Evolutionary conservation across 2,888 invertebrate genomes (phyloP).

Genomic region (Eilema griseolum): DNA sequence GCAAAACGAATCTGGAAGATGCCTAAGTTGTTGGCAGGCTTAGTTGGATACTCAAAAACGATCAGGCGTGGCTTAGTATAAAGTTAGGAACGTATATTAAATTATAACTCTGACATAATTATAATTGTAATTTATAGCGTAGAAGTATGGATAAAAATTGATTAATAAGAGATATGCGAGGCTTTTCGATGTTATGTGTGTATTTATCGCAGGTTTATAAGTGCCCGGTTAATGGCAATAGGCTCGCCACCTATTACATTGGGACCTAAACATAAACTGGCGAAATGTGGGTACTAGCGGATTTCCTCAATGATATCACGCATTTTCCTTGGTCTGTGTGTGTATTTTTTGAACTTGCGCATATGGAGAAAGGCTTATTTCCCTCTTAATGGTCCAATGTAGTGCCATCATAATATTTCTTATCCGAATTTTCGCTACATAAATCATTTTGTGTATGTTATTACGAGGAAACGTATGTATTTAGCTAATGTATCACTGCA

Average conservation of each 20-base stretch:
- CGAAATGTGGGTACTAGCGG: too few species aligned
- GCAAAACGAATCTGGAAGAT: slow-evolving; percentile 59
- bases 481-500: too few species aligned
- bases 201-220: too few species aligned
- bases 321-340: slow-evolving; percentile 12
- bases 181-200: too few species aligned
- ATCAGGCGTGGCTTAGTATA: slow-evolving; percentile 47
- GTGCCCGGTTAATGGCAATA: too few species aligned
- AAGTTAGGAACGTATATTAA: slow-evolving; percentile 27
- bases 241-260: too few species aligned
- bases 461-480: background rate
- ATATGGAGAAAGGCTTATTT: slow-evolving; percentile 16
- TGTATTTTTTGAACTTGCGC: slow-evolving; percentile 30
- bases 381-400: slow-evolving; percentile 13
- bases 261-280: too few species aligned
- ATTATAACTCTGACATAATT: slow-evolving; percentile 25
- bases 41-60: slow-evolving; percentile 48
- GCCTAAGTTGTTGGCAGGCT: slow-evolving; percentile 66
- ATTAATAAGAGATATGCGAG: too few species aligned
- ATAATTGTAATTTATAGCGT: slow-evolving; percentile 19
- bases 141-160: too few species aligned
- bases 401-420: background rate
- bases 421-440: slow-evolving; percentile 4
- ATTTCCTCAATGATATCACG: slow-evolving; percentile 35
- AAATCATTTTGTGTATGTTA: background rate